Evolutionary conservation across 2,797 vertebrate species (phyloP), one percentile per base, ranked within the genome.

Genomic region (Leuciscus waleckii): DNA sequence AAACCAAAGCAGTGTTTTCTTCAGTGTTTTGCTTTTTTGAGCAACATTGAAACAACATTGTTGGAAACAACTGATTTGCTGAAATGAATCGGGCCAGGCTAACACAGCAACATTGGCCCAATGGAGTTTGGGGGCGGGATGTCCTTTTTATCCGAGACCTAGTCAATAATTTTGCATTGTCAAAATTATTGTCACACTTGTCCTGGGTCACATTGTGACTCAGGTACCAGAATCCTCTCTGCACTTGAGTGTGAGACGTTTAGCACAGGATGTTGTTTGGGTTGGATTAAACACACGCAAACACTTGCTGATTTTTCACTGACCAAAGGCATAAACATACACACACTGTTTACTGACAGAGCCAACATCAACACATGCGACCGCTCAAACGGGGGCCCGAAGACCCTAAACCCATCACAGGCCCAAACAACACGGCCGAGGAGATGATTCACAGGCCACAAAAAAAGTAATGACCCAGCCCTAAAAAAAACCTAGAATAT

Each of bases 311-410:
- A 32, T 74, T 35, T 74, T 86, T 78, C 71, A 65, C 83, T 77
- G 77, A 46, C 81, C 37, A 58, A 83, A 69, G 74, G 49, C 32
- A 51, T 86, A 86, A 88, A 87, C 54, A 84, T 58, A 73, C 71
- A 73, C 54, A 54, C 56, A 26, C 61, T 83, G 86, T 87, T 84
- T 82, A 89, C 76, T 71, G 35, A 80, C 56, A 83, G 19, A 69
- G n/a, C 83, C 41, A 29, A 79, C 26, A 69, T 79, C 74, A 87
- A 41, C 56, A 79, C 61, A 84, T 79, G 69, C 23, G 70, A 7
- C 56, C 65, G 19, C 78, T 63, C 68, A 81, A 84, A 84, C 58
- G 13, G 85, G 54, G 77, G 68, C 83, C 70, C 7, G 37, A 85
- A 83, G 65, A 46, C 65, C 67, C 43, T 21, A 43, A 83, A 54